Percentiles rank a stretch among this genome's conserved stretches.
These are phyloP conservation scores for Eupithecia pulchellata DNA, from an alignment of 2,888 invertebrate species.

Conservation along the genomic window DNA sequence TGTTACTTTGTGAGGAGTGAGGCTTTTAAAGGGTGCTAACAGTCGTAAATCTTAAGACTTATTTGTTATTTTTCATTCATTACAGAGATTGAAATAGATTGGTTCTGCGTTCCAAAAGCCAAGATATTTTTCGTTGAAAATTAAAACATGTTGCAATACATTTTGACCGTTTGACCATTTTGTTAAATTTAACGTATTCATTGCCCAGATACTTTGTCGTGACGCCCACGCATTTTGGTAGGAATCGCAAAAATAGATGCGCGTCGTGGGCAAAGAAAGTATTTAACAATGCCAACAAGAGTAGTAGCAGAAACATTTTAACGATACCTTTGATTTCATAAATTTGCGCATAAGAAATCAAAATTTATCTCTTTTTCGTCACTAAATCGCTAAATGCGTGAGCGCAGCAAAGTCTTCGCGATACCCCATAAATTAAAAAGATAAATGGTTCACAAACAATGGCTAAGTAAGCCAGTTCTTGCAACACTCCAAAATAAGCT, in stretches of 20 bases:
- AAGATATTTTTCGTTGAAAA: neutral
- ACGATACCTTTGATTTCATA: neutral
- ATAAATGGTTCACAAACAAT: constrained; percentile 83
- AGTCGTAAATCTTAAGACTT: neutral
- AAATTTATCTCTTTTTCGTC: constrained; percentile 13
- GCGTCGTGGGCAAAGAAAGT: neutral
- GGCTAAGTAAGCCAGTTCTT: constrained; percentile 78
- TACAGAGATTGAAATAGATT: neutral
- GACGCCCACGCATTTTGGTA: neutral
- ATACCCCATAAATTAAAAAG: constrained; percentile 81
- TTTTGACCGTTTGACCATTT: neutral
- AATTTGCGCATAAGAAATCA: neutral
- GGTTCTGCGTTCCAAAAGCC: neutral
- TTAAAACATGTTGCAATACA: neutral
- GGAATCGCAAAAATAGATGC: neutral
- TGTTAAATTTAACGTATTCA: neutral
- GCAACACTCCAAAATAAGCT: constrained; percentile 76
- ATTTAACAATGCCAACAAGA: neutral
- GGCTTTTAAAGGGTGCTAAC: neutral
- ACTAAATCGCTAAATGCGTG: constrained; percentile 39
- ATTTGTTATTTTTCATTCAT: neutral
- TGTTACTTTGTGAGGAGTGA: constrained; percentile 14
- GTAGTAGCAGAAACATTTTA: neutral
- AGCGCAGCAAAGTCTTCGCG: constrained; percentile 67
- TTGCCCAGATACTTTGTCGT: neutral